Conservation (phyloP, 2,888 invertebrate species). For the Caenorhabditis becei region DNA sequence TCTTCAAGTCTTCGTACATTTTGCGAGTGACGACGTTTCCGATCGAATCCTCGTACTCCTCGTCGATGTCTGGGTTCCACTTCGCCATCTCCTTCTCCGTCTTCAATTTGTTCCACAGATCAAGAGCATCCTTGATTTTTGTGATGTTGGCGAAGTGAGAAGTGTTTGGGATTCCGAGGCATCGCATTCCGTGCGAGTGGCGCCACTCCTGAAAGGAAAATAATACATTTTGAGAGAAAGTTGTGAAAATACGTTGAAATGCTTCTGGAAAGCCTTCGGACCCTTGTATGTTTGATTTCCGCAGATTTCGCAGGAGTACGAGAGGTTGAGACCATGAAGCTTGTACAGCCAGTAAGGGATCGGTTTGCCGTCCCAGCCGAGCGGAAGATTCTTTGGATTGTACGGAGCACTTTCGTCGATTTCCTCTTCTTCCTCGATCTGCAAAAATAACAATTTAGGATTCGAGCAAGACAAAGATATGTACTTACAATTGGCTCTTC, state of each 20-base stretch:
- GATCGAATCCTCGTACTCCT: constrained; percentile 98
- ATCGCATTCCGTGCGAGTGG: constrained; percentile 93
- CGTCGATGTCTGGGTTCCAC: constrained; percentile 89
- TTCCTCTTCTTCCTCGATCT: constrained; percentile 78
- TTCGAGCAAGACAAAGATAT: background rate
- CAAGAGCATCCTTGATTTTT: constrained; percentile 84
- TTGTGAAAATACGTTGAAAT: constrained; percentile 88
- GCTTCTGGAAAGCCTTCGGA: constrained; percentile 98
- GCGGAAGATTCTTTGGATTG: constrained; percentile 98
- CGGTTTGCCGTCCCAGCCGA: constrained; percentile 85
- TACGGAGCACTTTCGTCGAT: constrained; percentile 95
- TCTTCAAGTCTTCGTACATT: constrained; percentile 97
- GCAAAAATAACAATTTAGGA: constrained; percentile 13
- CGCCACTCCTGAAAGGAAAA: constrained; percentile 85
- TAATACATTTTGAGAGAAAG: background rate
- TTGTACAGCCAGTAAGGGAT: constrained; percentile 87
- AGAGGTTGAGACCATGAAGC: constrained; percentile 97
- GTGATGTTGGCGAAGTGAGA: constrained; percentile 99
- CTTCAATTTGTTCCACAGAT: constrained; percentile 98
- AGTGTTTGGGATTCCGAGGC: constrained; percentile 98
- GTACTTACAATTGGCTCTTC: constrained; percentile 83
- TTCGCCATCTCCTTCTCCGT: constrained; percentile 88
- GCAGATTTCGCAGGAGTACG: constrained; percentile 99
- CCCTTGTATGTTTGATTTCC: constrained; percentile 95
- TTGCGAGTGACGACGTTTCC: constrained; percentile 99